Evolutionary conservation across 2,113 vertebrate genomes (phyloP), one percentile per base, ranked within the genome.

Genomic region (Mus pahari): DNA sequence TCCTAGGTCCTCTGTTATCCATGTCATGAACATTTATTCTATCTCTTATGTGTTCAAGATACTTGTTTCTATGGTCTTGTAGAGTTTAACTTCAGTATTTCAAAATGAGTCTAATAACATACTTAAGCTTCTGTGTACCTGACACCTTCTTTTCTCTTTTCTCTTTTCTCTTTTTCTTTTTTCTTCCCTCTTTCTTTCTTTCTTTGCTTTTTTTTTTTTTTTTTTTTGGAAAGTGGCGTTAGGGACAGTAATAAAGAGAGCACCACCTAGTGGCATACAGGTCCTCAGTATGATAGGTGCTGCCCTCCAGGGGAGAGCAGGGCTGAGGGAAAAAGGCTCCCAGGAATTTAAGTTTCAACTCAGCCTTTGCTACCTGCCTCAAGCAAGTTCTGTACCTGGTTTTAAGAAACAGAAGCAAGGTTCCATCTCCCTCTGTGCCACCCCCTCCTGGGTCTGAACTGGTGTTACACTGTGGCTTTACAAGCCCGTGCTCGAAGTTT

Each of bases 261-360:
- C 62, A 33, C 94, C 97, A 93, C 92, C 95, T 96, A 66, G 90
- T 91, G 97, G 74, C 39, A 5, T 0, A 3, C 13, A 39, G 3
- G 24, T 39, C 39, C 13, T 22, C 20, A 10, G 20, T n/a, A 53
- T 6, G 36, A 8, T 74, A n/a, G 26, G 48, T 62, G 71, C 73
- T 45, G 24, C 60, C 31, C 10, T 16, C 42, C 31, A 48, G 24
- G 24, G 64, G n/a, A 82, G 12, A 48, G 31, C 6, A 39, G 13
- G 13, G 10, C 33, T 20, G 26, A 42, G 28, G 7, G 62, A 93
- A 86, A 90, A 64, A 68, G 1, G 66, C 5, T 68, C 66, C 66
- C 36, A 68, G 2, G 5, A 33, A 11, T 42, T 66, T 84, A 75
- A 58, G 8, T 50, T 79, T 87, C 45, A 79, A 39, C 45, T 87